Conservation (phyloP, 2,113 vertebrate species). For the Hyperoodon ampullatus region DNA sequence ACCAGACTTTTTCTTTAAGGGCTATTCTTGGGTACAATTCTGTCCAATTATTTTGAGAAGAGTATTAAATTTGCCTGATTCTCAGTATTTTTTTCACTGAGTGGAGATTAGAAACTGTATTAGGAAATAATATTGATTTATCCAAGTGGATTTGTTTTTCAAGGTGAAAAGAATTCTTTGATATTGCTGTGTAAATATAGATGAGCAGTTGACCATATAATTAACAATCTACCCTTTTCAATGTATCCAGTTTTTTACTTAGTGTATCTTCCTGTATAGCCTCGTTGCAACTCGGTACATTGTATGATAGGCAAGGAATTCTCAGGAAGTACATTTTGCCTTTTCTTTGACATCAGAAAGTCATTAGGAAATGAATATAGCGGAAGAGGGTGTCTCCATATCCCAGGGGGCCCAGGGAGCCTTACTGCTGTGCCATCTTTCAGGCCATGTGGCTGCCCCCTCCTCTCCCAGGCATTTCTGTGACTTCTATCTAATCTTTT, state of each 20-base stretch:
- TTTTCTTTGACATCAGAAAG: background rate
- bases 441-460: background rate
- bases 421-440: background rate
- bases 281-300: background rate
- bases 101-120: constrained; percentile 56
- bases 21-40: constrained; percentile 36
- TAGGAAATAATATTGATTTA: constrained; percentile 73
- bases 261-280: background rate
- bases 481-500: background rate
- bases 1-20: constrained; percentile 46
- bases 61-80: constrained; percentile 43
- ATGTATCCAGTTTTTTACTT: background rate
- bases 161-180: constrained; percentile 55
- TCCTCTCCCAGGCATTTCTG: background rate
- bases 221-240: constrained; percentile 39
- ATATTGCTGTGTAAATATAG: constrained; percentile 53
- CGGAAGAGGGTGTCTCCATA: rapidly evolving
- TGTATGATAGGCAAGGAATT: background rate
- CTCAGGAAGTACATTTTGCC: background rate
- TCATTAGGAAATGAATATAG: background rate
- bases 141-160: constrained; percentile 71
- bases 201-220: constrained; percentile 61
- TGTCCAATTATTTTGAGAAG: constrained; percentile 66
- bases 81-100: background rate
- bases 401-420: background rate